Percentiles rank a stretch among this genome's conserved stretches.
These are phyloP conservation scores for Nomada goodeniana DNA, from an alignment of 2,888 invertebrate species.

Conservation along the genomic window DNA sequence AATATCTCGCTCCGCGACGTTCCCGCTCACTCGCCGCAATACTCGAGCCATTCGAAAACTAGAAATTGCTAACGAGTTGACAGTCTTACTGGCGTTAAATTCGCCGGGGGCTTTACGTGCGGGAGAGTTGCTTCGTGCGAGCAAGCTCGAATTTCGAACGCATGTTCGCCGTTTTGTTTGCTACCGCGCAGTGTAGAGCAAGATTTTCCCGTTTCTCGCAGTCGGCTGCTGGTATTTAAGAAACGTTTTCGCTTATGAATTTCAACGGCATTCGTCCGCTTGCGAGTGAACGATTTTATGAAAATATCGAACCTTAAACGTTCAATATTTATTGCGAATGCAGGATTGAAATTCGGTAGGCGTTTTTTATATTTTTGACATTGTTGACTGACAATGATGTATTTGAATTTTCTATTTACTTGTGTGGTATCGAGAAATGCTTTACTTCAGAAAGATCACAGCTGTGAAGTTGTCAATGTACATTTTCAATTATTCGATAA, in stretches of 20 bases:
- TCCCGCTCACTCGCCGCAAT: not conserved
- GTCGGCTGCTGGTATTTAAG: not conserved
- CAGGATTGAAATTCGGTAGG: no score
- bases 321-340: no score
- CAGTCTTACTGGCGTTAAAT: constrained; percentile 17
- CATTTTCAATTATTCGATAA: no score
- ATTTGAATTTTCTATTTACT: no score
- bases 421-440: no score
- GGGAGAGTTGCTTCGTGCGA: not conserved
- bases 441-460: no score
- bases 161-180: not conserved
- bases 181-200: not conserved
- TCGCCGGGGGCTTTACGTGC: not conserved
- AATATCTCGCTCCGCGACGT: constrained; percentile 14
- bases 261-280: not conserved
- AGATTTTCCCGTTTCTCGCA: not conserved
- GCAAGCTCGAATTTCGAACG: not conserved
- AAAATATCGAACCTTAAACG: no score
- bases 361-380: no score
- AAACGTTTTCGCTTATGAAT: not conserved
- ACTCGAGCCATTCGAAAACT: constrained; percentile 17
- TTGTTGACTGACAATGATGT: no score
- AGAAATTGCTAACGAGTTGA: constrained; percentile 42
- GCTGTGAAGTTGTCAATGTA: no score
- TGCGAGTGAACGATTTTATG: not conserved